phyloP scores from a whole-genome alignment of 1,140 invertebrate genomes.

The Papilio helenus region DNA sequence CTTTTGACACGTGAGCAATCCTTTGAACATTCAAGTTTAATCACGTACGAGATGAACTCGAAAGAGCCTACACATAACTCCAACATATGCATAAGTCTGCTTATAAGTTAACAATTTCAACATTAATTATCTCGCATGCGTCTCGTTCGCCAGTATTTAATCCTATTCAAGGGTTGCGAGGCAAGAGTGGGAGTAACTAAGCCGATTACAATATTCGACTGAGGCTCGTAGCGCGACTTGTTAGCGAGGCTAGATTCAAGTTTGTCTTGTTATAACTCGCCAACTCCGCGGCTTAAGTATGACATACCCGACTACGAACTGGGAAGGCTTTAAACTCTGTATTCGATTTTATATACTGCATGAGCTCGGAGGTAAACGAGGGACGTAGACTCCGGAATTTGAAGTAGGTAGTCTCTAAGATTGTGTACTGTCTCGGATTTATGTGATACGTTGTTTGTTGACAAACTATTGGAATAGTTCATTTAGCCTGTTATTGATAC shows the following conservation, averaged over 20 bases:
- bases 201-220: slow-evolving; percentile 72
- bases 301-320: slow-evolving; percentile 50
- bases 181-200: slow-evolving; percentile 60
- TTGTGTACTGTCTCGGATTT: neutral
- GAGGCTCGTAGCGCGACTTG: slow-evolving; percentile 59
- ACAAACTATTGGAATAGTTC: slow-evolving; percentile 29
- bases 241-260: slow-evolving; percentile 62
- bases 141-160: slow-evolving; percentile 54
- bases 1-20: neutral
- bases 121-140: slow-evolving; percentile 55
- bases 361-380: slow-evolving; percentile 36
- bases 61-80: slow-evolving; percentile 1
- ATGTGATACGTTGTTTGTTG: slow-evolving; percentile 26
- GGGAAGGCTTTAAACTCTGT: slow-evolving; percentile 51
- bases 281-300: slow-evolving; percentile 50
- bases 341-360: slow-evolving; percentile 39
- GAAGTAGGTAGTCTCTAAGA: slow-evolving; percentile 29
- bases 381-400: slow-evolving; percentile 33
- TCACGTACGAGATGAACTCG: slow-evolving; percentile 9
- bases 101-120: slow-evolving; percentile 42
- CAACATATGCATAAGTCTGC: slow-evolving; percentile 35
- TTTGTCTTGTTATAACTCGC: slow-evolving; percentile 72
- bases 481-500: slow-evolving; percentile 7
- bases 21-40: neutral
- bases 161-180: slow-evolving; percentile 61